Evolutionary conservation across 2,113 vertebrate genomes (phyloP).

Genomic region (Elachura formosa): DNA sequence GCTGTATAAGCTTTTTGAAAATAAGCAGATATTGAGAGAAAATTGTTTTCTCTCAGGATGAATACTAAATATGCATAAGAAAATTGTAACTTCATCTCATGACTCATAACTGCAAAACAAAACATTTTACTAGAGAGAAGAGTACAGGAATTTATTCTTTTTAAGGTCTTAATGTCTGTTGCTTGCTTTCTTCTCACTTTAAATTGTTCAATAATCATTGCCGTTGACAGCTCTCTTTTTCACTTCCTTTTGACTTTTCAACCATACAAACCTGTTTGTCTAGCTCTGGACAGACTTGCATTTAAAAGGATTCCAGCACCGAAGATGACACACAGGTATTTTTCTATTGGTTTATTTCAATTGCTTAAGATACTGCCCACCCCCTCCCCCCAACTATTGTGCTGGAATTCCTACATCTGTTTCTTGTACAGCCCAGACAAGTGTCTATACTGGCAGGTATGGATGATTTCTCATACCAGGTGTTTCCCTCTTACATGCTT

Average conservation of each 20-base stretch:
- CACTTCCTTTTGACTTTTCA: background rate
- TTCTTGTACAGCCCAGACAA: background rate
- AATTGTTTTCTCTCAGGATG: background rate
- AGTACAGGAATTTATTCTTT: background rate
- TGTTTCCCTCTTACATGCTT: background rate
- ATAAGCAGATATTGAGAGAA: background rate
- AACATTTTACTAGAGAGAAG: background rate
- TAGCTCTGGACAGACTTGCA: background rate
- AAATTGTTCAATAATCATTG: background rate
- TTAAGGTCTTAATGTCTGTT: background rate
- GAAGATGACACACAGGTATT: background rate
- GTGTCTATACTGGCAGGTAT: background rate
- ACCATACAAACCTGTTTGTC: background rate
- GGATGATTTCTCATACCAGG: background rate
- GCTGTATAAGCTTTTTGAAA: background rate
- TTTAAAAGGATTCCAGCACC: background rate
- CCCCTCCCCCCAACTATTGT: background rate
- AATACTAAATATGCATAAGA: background rate
- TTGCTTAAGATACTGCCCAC: background rate
- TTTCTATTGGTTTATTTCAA: background rate
- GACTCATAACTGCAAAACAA: background rate
- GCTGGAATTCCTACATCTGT: background rate
- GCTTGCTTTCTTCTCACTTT: background rate
- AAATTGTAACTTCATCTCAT: background rate
- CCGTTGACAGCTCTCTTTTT: background rate